Evolutionary conservation across 2,797 vertebrate species (phyloP), one percentile per base, ranked within the genome.

Genomic region (Rhincodon typus): DNA sequence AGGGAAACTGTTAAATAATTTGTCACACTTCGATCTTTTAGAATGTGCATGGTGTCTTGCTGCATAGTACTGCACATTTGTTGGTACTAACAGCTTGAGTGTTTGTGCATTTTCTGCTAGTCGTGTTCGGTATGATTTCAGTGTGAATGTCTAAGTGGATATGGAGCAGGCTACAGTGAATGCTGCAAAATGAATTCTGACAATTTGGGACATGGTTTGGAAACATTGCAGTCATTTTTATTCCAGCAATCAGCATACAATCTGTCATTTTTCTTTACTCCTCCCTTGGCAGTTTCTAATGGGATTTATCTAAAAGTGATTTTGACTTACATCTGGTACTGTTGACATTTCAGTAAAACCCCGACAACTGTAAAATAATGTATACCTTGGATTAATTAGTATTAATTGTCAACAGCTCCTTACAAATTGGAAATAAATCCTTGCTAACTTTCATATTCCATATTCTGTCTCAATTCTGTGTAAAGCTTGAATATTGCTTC

Each of bases 61-160:
- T 84, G 38, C 42, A 84, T 84, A 84, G 46, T 84, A 84, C 82
- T 84, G 82, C 82, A 84, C 82, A 84, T 84, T 84, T 84, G 82
- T 46, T 84, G 21, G 82, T 84, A 42, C 82, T 84, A 84, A 84
- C 82, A 84, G 82, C 82, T 84, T 84, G 82, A 46, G 82, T 84
- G 82, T 84, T 84, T 84, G 82, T 84, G 82, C 46, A 84, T 38
- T 25, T 84, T 84, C 42, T 46, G 42, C 42, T 84, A 46, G 21
- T 21, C 82, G 21, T 84, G 82, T 84, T 84, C 46, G 46, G 82
- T 84, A 84, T 84, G 82, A 46, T 84, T 84, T 84, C 38, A 84
- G 82, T 84, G 82, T 46, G 82, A 46, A 46, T 84, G 82, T 46
- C 6, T 84, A 46, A 46, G 82, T 46, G 82, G 42, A 46, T 84